phyloP scores from a whole-genome alignment of 1,140 invertebrate species.

The Panagrolaimus sp. region DNA sequence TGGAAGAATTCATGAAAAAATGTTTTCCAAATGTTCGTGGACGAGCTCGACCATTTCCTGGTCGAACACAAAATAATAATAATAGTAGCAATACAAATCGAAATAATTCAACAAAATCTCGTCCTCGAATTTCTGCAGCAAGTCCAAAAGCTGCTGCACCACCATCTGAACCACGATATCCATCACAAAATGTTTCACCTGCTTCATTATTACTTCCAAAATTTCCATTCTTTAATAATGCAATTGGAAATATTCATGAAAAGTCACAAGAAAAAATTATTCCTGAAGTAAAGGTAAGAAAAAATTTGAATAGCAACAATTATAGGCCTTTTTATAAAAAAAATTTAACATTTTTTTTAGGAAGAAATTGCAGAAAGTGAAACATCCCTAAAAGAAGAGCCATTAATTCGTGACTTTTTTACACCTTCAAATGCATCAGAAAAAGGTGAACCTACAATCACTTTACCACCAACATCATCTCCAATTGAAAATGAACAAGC shows the following conservation, averaged over 20 bases:
- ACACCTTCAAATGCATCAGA: not conserved
- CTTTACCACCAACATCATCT: not conserved
- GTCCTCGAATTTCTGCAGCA: not conserved
- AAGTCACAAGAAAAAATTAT: not conserved
- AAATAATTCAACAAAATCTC: not conserved
- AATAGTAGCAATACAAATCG: slow-evolving; percentile 3
- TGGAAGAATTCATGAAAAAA: slow-evolving; percentile 50
- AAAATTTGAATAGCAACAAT: too few relatives aligned
- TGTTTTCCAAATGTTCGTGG: slow-evolving; percentile 49
- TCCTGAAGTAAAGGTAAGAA: not conserved
- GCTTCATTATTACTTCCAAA: slow-evolving; percentile 1
- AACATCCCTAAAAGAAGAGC: not conserved
- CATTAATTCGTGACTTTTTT: not conserved
- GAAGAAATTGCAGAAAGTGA: not conserved
- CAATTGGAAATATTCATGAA: too few relatives aligned
- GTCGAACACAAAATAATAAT: slow-evolving; percentile 8
- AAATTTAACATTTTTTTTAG: not conserved
- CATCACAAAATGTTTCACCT: not conserved
- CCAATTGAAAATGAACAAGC: slow-evolving; percentile 2
- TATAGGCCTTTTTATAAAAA: too few relatives aligned
- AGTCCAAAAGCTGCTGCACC: not conserved
- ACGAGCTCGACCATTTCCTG: slow-evolving; percentile 44
- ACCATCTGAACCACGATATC: not conserved
- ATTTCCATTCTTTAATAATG: not conserved
- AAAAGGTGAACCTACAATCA: not conserved